Evolutionary conservation across 2,113 vertebrate genomes (phyloP), one percentile per base, ranked within the genome.

Genomic region (Chionomys nivalis): DNA sequence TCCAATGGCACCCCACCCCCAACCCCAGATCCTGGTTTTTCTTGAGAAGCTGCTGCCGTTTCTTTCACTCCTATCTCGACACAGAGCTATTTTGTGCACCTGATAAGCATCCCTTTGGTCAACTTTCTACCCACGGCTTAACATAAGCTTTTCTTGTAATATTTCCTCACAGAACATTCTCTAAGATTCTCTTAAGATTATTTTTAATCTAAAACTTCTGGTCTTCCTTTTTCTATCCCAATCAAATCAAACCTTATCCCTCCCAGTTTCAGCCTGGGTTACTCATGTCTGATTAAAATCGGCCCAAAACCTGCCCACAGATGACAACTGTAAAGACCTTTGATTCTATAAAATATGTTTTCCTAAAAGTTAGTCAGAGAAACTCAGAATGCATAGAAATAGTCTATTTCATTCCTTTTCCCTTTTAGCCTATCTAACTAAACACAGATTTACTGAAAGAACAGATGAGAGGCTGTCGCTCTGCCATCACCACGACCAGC

Each of bases 121-220:
- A 75, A 47, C 47, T 95, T 96, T 73, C 21, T 87, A 96, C 24
- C 52, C 77, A 91, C 72, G 24, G 16, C 55, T 86, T 77, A 90
- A 61, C 13, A 72, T 47, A 95, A 89, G 42, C 94, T 76, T 86
- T 81, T 63, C 36, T 63, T 33, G 61, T 90, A 44, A 44, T 81
- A 13, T 47, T 85, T 88, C 23, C 91, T 92, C 94, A 52, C 73
- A 86, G 47, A 73, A 90, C 13, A 65, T 82, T 83, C 39, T 70
- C 52, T 82, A 96, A 66, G 13, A 73, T 75, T 3, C 58, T 55
- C 17, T 94, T 75, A 94, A 96, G 72, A 28, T 83, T 26, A 55
- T 76, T 96, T 94, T 82, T 23, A 75, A 75, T 91, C 47, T 89
- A 91, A 92, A 93, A 91, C 55, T 73, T 82, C 75, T 39, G 49